Base-by-base conservation (phyloP, 2,797 vertebrate genomes). In the Manis javanica region DNA sequence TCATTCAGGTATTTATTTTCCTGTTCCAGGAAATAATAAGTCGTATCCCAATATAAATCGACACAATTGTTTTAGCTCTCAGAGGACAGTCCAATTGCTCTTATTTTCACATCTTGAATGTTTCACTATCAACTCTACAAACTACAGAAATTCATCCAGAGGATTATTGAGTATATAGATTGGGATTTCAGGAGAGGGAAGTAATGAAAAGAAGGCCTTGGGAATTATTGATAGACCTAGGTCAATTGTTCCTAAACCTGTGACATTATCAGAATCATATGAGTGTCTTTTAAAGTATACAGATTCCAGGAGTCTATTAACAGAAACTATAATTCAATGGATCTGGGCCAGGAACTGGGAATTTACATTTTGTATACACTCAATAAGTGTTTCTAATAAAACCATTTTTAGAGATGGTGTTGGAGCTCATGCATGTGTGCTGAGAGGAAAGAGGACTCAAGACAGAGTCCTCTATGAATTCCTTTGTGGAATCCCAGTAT, bases 291-390 rank as follows among this genome's bases (percentile, higher is more conserved):
- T 19, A 72, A n/a, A 69, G 59, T 61, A 53, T 10, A n/a, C 15
- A 39, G 24, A 16, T 31, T 64, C 11, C 7, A 42, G 53, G 61
- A 72, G 7, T 7, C 18, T 72, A 11, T 75, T 39, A 66, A 5
- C 24, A 34, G 31, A 53, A 3, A 83, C 34, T 79, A 12, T n/a
- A 79, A 64, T 29, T 69, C 1, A 78, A 3, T 53, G 9, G 7
- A 63, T 63, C 13, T 78, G 42, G 3, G 18, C 5, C 51, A 90
- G 68, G 21, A 89, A n/a, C 11, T 61, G 31, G 68, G 13, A n/a
- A 68, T 61, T 96, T 82, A 18, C 23, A 84, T 78, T 66, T 91
- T 91, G 64, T 78, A n/a, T 49, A 49, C 82, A 78, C 34, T 81
- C 6, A 72, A 29, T 16, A 59, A 7, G 7, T 37, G 1, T 75